These are phyloP conservation scores for Pocillopora meandrina DNA, from an alignment of 92 coral and sea anemone genomes.

Conservation along the genomic window DNA sequence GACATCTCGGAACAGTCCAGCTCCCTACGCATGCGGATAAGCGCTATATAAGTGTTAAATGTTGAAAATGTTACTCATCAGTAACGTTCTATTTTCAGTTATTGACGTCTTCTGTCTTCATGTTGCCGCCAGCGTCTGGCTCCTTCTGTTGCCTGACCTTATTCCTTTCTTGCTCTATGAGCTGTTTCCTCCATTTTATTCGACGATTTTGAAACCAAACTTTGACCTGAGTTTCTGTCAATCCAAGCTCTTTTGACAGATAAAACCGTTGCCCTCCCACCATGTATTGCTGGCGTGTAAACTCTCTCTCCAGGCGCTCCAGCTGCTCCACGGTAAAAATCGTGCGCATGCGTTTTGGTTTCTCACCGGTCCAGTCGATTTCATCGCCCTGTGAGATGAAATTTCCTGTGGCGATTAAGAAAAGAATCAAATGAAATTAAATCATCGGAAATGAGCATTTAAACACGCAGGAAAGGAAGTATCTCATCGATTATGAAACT, in stretches of 20 bases:
- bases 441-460: background rate
- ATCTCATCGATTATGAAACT: background rate
- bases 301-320: slow-evolving; percentile 62
- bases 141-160: slow-evolving; percentile 37
- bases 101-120: no score
- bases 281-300: slow-evolving; percentile 64
- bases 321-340: slow-evolving; percentile 67
- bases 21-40: no score
- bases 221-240: slow-evolving; percentile 86
- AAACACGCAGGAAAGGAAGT: background rate
- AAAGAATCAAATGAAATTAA: background rate
- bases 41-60: no score
- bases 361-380: slow-evolving; percentile 53
- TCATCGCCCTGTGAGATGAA: slow-evolving; percentile 39
- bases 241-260: slow-evolving; percentile 77
- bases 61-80: no score
- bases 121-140: background rate
- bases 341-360: slow-evolving; percentile 73
- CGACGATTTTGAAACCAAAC: slow-evolving; percentile 90
- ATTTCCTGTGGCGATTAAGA: slow-evolving; percentile 20
- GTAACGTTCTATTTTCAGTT: no score
- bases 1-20: no score
- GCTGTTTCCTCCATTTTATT: slow-evolving; percentile 84
- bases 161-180: slow-evolving; percentile 67
- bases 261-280: slow-evolving; percentile 67